Conservation (phyloP, 2,113 vertebrate species). For the Eulemur rufifrons region DNA sequence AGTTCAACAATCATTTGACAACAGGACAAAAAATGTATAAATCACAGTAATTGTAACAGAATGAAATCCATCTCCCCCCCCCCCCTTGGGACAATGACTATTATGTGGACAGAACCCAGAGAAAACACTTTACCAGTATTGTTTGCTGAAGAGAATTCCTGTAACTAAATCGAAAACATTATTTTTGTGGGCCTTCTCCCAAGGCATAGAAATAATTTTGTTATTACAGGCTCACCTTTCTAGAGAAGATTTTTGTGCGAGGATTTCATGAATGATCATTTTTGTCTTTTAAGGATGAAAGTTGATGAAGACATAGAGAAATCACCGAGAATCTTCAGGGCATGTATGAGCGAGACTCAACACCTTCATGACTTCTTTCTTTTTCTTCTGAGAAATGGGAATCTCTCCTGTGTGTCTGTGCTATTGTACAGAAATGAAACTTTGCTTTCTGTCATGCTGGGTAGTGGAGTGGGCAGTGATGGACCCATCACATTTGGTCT, state of each 20-base stretch:
- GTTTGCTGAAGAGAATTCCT: constrained; percentile 40
- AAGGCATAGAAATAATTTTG: constrained; percentile 46
- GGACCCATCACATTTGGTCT: neutral
- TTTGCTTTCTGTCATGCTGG: neutral
- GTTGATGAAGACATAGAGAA: neutral
- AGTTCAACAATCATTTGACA: neutral
- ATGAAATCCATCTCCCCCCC: neutral
- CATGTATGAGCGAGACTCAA: neutral
- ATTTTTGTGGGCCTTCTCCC: constrained; percentile 42
- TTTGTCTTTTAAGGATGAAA: constrained; percentile 17
- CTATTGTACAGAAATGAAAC: neutral
- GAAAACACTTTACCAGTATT: constrained; percentile 50
- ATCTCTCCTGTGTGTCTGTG: neutral
- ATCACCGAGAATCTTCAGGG: neutral
- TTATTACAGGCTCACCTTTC: constrained; percentile 50
- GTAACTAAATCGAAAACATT: constrained; percentile 42
- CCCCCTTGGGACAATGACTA: neutral
- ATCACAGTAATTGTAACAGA: neutral
- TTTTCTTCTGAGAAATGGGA: neutral
- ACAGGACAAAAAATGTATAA: constrained; percentile 21
- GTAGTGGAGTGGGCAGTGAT: no score
- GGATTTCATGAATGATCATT: neutral
- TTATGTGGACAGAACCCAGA: constrained; percentile 35
- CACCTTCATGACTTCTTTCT: fast-evolving
- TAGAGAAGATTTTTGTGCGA: constrained; percentile 3